These are phyloP conservation scores for Sternarchorhynchus goeldii DNA, from an alignment of 2,797 vertebrate genomes.

Conservation along the genomic window DNA sequence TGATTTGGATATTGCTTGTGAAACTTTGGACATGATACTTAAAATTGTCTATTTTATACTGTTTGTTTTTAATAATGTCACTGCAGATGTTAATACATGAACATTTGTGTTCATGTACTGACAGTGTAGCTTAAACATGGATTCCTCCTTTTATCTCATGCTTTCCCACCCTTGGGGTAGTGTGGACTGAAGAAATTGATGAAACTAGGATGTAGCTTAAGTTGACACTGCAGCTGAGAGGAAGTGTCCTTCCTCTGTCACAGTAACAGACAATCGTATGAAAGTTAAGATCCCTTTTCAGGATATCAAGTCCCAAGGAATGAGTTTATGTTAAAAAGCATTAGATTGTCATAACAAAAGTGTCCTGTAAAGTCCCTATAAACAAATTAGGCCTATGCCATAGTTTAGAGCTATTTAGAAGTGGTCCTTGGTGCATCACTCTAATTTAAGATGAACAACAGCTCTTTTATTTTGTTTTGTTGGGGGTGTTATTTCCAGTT, in stretches of 20 bases:
- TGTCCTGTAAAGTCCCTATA: background rate
- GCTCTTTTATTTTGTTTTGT: background rate
- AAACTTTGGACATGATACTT: background rate
- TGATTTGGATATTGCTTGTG: background rate
- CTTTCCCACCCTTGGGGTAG: conserved; percentile 32
- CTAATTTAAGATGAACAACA: background rate
- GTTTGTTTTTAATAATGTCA: conserved; percentile 8
- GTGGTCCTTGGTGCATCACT: background rate
- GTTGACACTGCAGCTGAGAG: conserved; percentile 37
- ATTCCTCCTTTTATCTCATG: conserved; percentile 30
- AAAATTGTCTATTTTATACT: too few species aligned
- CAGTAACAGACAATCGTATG: conserved; percentile 8
- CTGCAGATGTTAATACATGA: conserved; percentile 8
- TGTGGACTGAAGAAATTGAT: conserved; percentile 44
- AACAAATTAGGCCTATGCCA: background rate
- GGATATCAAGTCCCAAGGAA: background rate
- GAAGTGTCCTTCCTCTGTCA: conserved; percentile 24
- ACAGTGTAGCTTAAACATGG: conserved; percentile 23
- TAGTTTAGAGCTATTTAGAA: background rate
- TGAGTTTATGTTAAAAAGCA: background rate
- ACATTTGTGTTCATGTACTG: background rate
- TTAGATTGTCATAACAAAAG: background rate
- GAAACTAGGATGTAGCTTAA: conserved; percentile 17
- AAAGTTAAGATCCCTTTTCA: conserved; percentile 8
- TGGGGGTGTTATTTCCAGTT: background rate